These are phyloP conservation scores for Ferrisia virgata DNA, from an alignment of 2,888 invertebrate genomes.

Conservation along the genomic window DNA sequence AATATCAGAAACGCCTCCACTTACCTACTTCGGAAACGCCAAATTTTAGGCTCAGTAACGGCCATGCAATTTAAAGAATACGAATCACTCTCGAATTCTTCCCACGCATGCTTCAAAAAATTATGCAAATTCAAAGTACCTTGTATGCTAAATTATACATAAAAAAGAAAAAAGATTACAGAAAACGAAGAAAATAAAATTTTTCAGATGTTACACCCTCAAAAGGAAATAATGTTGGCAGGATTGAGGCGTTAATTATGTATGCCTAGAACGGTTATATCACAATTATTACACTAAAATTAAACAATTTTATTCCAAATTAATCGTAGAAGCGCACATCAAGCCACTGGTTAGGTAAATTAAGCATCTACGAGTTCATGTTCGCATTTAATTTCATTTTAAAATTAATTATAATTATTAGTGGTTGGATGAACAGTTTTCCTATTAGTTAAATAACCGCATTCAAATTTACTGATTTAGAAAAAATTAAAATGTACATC, in stretches of 20 bases:
- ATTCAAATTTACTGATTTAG: too few species aligned
- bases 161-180: slow-evolving; percentile 34
- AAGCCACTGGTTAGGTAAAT: neutral
- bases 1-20: slow-evolving; percentile 5
- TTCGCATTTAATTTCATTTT: neutral
- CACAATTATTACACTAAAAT: neutral
- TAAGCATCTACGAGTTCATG: neutral
- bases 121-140: slow-evolving; percentile 46
- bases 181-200: neutral
- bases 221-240: neutral
- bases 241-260: neutral
- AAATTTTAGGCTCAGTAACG: slow-evolving; percentile 44
- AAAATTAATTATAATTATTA: neutral
- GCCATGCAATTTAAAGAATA: slow-evolving; percentile 46
- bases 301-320: neutral
- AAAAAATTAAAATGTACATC: too few species aligned
- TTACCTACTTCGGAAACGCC: slow-evolving; percentile 45
- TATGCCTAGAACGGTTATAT: neutral
- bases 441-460: neutral
- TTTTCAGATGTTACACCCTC: neutral
- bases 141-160: slow-evolving; percentile 49
- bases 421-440: neutral
- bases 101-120: slow-evolving; percentile 47
- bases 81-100: slow-evolving; percentile 46
- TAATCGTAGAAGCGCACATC: neutral